Percentiles rank a stretch among this genome's conserved stretches.
Conservation (phyloP, 1,140 invertebrate species). For the Drosophila malerkotliana region DNA sequence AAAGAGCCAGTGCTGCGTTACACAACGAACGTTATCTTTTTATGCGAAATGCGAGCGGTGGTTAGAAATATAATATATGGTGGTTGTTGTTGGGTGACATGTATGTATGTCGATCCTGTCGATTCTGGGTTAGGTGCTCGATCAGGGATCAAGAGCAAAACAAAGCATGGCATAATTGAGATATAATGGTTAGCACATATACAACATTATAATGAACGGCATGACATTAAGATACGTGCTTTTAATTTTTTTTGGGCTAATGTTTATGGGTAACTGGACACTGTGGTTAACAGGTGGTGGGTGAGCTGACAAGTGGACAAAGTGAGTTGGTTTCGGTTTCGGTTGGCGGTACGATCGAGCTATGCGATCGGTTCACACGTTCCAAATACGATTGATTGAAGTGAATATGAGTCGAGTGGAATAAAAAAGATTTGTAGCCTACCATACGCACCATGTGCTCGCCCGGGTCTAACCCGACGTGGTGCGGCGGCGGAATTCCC, state of each 20-base stretch:
- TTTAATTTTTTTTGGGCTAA: constrained; percentile 2
- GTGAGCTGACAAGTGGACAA: constrained; percentile 56
- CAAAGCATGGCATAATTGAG: constrained; percentile 35
- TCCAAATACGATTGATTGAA: constrained; percentile 84
- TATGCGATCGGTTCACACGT: constrained; percentile 48
- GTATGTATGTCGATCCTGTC: constrained; percentile 11
- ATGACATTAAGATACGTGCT: constrained; percentile 44
- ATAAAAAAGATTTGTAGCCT: constrained; percentile 85
- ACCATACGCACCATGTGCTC: constrained; percentile 86
- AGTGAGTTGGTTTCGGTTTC: constrained; percentile 63
- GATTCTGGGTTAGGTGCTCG: constrained; percentile 38
- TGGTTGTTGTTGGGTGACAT: constrained; percentile 24
- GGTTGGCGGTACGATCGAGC: constrained; percentile 44
- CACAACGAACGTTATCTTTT: constrained; percentile 31
- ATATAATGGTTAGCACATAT: constrained; percentile 50
- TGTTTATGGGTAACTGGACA: constrained; percentile 31
- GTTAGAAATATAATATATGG: constrained; percentile 25
- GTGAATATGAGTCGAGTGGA: constrained; percentile 78
- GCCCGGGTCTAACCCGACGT: constrained; percentile 86
- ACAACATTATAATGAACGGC: constrained; percentile 33
- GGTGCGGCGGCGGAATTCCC: constrained; percentile 88
- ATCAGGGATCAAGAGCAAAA: constrained; percentile 26
- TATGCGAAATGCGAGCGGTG: constrained; percentile 24
- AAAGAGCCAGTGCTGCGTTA: constrained; percentile 78
- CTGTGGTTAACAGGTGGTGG: constrained; percentile 39